Evolutionary conservation across 2,888 invertebrate genomes (phyloP).

Genomic region (Ecliptopera silaceata): DNA sequence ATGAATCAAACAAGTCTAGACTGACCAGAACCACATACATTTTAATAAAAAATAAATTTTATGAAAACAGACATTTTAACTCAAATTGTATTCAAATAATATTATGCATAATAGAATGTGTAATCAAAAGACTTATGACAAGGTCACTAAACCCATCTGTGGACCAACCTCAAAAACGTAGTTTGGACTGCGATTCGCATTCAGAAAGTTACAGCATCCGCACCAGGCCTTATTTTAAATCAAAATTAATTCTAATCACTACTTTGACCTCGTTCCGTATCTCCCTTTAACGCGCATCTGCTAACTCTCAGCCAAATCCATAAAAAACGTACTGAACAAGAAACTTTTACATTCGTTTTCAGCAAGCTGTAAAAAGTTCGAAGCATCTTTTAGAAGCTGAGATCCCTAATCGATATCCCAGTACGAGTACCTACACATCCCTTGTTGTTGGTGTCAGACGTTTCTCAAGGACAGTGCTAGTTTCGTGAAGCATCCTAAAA

Average conservation of each 20-base stretch:
- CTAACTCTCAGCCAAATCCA: constrained; percentile 42
- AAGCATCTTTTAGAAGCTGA: constrained; percentile 30
- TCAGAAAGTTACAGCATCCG: constrained; percentile 26
- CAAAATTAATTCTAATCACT: constrained; percentile 63
- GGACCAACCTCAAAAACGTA: neutral
- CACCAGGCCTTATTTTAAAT: constrained; percentile 45
- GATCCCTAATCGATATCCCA: constrained; percentile 37
- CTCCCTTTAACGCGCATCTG: constrained; percentile 43
- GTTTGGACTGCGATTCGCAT: neutral
- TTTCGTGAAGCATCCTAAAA: constrained; percentile 34
- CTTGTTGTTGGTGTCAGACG: constrained; percentile 29
- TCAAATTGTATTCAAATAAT: neutral
- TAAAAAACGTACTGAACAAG: constrained; percentile 33
- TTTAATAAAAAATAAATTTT: too few species aligned
- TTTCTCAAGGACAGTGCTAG: constrained; percentile 49
- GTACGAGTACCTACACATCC: constrained; percentile 26
- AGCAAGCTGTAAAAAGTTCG: constrained; percentile 8
- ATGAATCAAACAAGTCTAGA: constrained; percentile 8
- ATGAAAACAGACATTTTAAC: too few species aligned
- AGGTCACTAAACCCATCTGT: neutral
- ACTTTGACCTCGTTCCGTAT: constrained; percentile 56
- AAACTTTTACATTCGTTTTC: neutral
- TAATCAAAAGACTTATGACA: neutral
- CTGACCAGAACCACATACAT: too few species aligned
- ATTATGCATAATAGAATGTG: neutral